Evolutionary conservation across 2,888 invertebrate species (phyloP), one percentile per base, ranked within the genome.

Genomic region (Ophion slaviceki): DNA sequence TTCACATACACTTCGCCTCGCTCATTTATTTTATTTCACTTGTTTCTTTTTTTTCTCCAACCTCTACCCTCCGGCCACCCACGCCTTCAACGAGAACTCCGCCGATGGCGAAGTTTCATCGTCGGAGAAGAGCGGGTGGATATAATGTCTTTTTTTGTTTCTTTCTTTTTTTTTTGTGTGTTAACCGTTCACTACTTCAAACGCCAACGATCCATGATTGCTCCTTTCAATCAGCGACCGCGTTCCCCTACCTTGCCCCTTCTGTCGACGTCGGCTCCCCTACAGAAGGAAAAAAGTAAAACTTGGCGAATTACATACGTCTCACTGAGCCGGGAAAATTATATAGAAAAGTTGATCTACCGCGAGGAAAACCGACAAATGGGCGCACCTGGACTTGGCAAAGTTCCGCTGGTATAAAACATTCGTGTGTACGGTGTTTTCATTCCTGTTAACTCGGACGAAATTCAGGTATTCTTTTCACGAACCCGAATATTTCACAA

Each of bases 291-390:
- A 77, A 82, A 84, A 75, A 84, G 82, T 74, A 82, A 87, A 88
- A 87, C 86, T 87, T 88, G 11, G 82, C 62, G 86, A 86, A 82
- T 88, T 86, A 84, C 82, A 76, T 86, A 80, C 87, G 83, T 87
- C 76, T 81, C 86, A 86, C 83, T 72, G 86, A 84, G 66, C 80
- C 80, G 80, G 72, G 79, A 87, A 87, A 87, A 86, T 86, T 88
- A 87, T 88, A 86, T 87, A 77, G 28, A 53, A 82, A 72, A 84
- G 86, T 87, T 87, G 71, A 70, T 80, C 75, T 8, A 80, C 47
- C 72, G 68, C 57, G 74, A 45, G 32, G 72, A 75, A 74, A 66
- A 64, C 53, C 71, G 28, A 70, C 70, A 45, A 47, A 68, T 47
- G 53, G 64, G 59, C 66, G 32, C 76, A 76, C 76, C 66, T 64